Evolutionary conservation across 2,113 vertebrate genomes (phyloP).

Genomic region (Oophaga pumilio): DNA sequence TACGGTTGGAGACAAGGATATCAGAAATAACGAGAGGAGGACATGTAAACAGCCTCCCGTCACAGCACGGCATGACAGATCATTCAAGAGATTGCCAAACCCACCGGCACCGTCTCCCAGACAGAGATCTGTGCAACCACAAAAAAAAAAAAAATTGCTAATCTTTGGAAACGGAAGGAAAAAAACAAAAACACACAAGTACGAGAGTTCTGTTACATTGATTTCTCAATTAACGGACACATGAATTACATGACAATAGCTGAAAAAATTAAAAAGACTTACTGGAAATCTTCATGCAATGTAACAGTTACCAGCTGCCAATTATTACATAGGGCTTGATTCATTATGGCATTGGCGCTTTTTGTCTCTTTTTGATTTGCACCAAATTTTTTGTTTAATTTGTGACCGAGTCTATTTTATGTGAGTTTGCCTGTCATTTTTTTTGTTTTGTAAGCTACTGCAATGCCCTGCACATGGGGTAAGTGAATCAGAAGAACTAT

Average conservation of each 20-base stretch:
- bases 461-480: too few relatives aligned
- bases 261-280: background rate
- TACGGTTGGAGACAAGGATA: slow-evolving; percentile 51
- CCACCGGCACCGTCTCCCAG: slow-evolving; percentile 57
- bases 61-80: slow-evolving; percentile 24
- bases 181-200: slow-evolving; percentile 20
- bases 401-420: too few relatives aligned
- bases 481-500: too few relatives aligned
- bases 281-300: background rate
- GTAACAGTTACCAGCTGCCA: background rate
- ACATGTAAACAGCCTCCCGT: background rate
- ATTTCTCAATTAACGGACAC: slow-evolving; percentile 52
- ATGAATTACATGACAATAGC: background rate
- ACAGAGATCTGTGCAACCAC: background rate
- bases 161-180: slow-evolving; percentile 28
- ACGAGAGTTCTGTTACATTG: slow-evolving; percentile 17
- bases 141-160: slow-evolving; percentile 12
- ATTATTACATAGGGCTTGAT: too few relatives aligned
- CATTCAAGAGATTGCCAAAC: background rate
- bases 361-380: too few relatives aligned
- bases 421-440: too few relatives aligned
- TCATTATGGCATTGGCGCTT: too few relatives aligned
- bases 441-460: too few relatives aligned
- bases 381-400: too few relatives aligned
- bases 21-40: background rate